Base-by-base conservation (phyloP, 2,888 invertebrate genomes). In the Volucella bombylans region DNA sequence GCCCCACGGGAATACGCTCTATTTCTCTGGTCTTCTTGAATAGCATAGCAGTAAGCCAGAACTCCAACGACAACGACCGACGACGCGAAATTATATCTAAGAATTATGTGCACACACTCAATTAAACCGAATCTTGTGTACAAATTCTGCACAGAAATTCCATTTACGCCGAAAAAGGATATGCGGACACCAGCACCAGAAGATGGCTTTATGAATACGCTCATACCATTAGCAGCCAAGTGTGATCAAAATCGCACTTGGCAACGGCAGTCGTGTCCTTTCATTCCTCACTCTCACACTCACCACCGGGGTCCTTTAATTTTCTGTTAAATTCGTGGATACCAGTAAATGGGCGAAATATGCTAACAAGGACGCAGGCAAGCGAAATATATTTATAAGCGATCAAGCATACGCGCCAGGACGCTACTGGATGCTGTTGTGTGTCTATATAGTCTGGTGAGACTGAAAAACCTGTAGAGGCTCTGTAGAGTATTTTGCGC, bases 31-130 rank as follows among this genome's bases (percentile, higher is more conserved):
- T 47, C 43, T 57, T 18, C 15, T 31, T n/a, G 15, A 49, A 57
- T 52, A 31, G 43, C 50, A 11, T 47, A 62, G 31, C 31, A 6
- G 4, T 6, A 31, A 31, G 31, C 6, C 54, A 77, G 4, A 10
- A 9, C 31, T 11, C 57, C 15, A 3, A n/a, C 45, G 18, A 9
- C 10, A 43, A 10, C 14, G 4, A 39, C 61, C 65, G 68, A 67
- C 45, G 54, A 69, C 59, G 54, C 69, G 50, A 64, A 72, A 77
- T 81, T 81, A 68, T 77, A 81, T 85, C 72, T 72, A 64, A 68
- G 64, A 85, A 81, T 85, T 85, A 85, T 85, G 85, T 85, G 76
- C 64, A 86, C 74, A 86, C 86, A 86, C 81, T 86, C 86, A 86
- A 86, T 86, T 86, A 78, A 86, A 86, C 81, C 71, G 74, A 81